Conservation (phyloP, 1,140 invertebrate species). For the Euschistus heros region DNA sequence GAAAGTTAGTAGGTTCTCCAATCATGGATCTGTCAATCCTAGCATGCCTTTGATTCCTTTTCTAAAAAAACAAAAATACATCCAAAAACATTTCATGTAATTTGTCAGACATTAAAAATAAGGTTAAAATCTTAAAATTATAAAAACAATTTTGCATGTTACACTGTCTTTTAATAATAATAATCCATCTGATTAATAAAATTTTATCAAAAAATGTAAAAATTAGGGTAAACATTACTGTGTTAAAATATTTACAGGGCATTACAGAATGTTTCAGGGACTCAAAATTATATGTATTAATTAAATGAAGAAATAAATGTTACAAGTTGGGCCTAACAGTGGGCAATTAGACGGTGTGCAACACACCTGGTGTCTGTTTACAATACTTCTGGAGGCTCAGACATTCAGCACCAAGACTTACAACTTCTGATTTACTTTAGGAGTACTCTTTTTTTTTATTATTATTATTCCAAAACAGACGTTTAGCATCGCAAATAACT, state of each 20-base stretch:
- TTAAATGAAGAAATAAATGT: no score
- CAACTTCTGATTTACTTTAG: background rate
- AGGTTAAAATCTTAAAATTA: background rate
- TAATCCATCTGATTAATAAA: no score
- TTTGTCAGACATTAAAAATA: background rate
- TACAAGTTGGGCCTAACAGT: no score
- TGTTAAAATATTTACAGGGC: no score
- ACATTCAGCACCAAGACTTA: background rate
- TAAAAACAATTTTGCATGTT: background rate
- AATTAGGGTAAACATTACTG: no score
- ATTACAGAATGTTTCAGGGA: no score
- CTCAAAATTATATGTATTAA: no score
- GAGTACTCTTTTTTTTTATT: no score
- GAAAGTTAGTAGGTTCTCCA: slow-evolving; percentile 80
- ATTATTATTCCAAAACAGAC: no score
- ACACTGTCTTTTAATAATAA: background rate
- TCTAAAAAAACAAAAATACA: slow-evolving; percentile 32
- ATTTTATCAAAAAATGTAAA: no score
- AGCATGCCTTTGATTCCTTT: slow-evolving; percentile 47
- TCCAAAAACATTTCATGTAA: slow-evolving; percentile 2
- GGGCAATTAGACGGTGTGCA: no score
- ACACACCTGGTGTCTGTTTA: no score
- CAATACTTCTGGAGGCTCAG: background rate
- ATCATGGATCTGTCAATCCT: slow-evolving; percentile 89
- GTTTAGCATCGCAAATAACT: background rate